These are phyloP conservation scores for Epinotia brunnichana DNA, from an alignment of 2,888 invertebrate genomes.

Conservation along the genomic window DNA sequence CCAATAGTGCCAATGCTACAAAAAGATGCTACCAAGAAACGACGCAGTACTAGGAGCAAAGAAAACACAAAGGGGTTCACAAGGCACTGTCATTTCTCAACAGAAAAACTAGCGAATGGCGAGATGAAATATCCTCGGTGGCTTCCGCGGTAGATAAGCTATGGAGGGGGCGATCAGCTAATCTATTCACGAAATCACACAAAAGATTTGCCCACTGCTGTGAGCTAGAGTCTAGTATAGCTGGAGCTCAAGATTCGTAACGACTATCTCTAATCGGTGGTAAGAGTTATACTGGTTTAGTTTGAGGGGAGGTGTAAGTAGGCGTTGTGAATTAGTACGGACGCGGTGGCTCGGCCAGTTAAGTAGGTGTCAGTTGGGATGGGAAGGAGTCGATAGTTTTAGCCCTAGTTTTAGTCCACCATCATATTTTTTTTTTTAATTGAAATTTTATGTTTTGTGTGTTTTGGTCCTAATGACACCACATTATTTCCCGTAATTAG, in stretches of 20 bases:
- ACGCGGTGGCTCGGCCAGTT: constrained; percentile 61
- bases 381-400: constrained; percentile 36
- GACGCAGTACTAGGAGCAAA: constrained; percentile 14
- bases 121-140: constrained; percentile 70
- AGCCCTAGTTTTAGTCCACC: too few relatives aligned
- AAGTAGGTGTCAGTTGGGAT: constrained; percentile 67
- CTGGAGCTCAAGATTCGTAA: not conserved
- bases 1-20: not conserved
- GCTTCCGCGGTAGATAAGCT: constrained; percentile 70
- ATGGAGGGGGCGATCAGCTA: constrained; percentile 57
- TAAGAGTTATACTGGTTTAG: not conserved
- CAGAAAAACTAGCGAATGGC: constrained; percentile 61
- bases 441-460: not conserved
- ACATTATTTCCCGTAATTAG: too few relatives aligned
- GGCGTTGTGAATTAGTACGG: not conserved
- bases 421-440: too few relatives aligned
- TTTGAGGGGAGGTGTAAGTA: not conserved
- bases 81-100: constrained; percentile 43
- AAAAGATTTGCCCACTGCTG: not conserved
- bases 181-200: not conserved
- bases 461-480: not conserved
- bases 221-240: not conserved
- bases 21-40: constrained; percentile 4
- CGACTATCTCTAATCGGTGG: not conserved
- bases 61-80: constrained; percentile 34